Evolutionary conservation across 2,113 vertebrate species (phyloP).

Genomic region (Donacobius atricapilla): DNA sequence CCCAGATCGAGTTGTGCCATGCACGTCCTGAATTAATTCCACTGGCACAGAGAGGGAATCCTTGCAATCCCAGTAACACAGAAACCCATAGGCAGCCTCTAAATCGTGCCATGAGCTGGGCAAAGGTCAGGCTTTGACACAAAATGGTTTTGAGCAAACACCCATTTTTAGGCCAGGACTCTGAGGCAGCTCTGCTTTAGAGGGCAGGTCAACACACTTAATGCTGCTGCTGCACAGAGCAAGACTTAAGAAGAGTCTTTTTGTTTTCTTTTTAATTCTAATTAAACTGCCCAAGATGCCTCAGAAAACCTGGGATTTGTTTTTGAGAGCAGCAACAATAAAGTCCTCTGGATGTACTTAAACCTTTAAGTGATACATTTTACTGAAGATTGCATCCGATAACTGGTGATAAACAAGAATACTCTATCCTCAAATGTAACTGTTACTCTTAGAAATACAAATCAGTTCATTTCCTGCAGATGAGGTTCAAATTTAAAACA

Average conservation of each 20-base stretch:
- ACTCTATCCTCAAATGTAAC: not conserved
- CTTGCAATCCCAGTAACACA: not conserved
- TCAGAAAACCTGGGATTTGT: not conserved
- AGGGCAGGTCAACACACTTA: not conserved
- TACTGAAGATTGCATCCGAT: not conserved
- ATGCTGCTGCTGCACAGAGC: not conserved
- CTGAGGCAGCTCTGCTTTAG: not conserved
- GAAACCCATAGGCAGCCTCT: not conserved
- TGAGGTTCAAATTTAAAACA: not conserved
- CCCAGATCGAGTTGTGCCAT: not conserved
- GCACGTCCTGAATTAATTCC: not conserved
- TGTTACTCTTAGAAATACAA: not conserved
- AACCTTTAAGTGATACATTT: not conserved
- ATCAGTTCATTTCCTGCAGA: not conserved
- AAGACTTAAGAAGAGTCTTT: not conserved
- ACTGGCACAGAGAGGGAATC: not conserved
- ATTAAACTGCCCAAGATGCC: not conserved
- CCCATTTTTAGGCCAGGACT: not conserved
- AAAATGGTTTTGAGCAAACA: not conserved
- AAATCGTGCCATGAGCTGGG: not conserved
- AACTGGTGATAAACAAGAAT: not conserved
- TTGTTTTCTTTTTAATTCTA: not conserved
- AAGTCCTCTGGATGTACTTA: not conserved
- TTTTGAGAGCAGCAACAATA: not conserved
- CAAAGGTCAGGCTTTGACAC: not conserved